Evolutionary conservation across 2,113 vertebrate species (phyloP).

Genomic region (Puffinus mauretanicus): DNA sequence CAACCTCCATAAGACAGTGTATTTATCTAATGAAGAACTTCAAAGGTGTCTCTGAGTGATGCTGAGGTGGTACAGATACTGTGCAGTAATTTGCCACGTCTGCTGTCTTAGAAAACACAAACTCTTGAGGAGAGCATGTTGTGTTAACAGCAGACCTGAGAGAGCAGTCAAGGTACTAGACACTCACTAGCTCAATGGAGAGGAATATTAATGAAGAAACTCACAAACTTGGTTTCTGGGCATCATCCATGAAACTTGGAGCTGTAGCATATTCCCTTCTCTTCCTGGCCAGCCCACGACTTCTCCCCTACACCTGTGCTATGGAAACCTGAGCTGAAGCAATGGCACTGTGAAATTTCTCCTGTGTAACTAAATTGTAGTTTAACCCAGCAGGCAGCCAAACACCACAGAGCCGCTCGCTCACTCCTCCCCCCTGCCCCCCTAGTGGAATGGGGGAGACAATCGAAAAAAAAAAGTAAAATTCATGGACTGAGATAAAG

Average conservation of each 20-base stretch:
- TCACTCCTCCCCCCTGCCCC: too few relatives aligned
- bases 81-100: background rate
- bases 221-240: background rate
- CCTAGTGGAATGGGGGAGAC: too few relatives aligned
- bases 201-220: background rate
- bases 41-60: background rate
- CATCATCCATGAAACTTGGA: background rate
- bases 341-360: background rate
- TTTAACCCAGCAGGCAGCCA: too few relatives aligned
- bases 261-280: background rate
- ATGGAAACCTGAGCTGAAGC: background rate
- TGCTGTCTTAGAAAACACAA: background rate
- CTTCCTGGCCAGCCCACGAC: background rate
- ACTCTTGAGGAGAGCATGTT: background rate
- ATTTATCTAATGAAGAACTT: background rate
- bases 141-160: background rate
- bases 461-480: too few relatives aligned
- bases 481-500: too few relatives aligned
- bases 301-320: background rate
- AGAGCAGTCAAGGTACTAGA: background rate
- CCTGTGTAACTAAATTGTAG: background rate
- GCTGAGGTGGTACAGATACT: background rate
- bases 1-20: background rate
- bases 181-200: background rate
- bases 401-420: too few relatives aligned